Conservation (phyloP, 2,888 invertebrate genomes). For the Thumatha senex region DNA sequence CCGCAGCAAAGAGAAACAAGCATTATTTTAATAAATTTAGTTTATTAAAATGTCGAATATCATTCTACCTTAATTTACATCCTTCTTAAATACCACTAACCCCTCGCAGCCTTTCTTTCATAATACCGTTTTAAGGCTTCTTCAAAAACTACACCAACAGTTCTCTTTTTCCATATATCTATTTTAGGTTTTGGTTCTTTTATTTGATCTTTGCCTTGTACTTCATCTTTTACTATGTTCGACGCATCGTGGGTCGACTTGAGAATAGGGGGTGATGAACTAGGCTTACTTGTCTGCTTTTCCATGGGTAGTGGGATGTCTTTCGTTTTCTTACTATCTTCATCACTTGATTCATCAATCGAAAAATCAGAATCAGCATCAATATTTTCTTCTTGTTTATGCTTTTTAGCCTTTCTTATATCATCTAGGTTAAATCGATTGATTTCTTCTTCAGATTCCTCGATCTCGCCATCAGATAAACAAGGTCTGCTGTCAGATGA, state of each 20-base stretch:
- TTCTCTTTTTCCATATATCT: slow-evolving; percentile 93
- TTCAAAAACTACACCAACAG: slow-evolving; percentile 90
- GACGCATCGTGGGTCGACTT: slow-evolving; percentile 20
- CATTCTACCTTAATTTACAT: not conserved
- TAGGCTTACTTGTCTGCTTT: slow-evolving; percentile 23
- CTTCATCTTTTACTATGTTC: slow-evolving; percentile 27
- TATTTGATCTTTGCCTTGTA: slow-evolving; percentile 20
- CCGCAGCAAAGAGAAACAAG: too few species aligned
- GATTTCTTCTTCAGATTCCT: slow-evolving; percentile 75
- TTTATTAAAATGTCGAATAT: not conserved
- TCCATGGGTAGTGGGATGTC: slow-evolving; percentile 23
- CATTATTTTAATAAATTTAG: slow-evolving; percentile 12
- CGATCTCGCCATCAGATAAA: slow-evolving; percentile 70
- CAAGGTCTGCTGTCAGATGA: slow-evolving; percentile 64
- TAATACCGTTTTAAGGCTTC: slow-evolving; percentile 90
- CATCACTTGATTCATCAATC: slow-evolving; percentile 85
- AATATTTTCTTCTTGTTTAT: slow-evolving; percentile 83
- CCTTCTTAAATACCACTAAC: slow-evolving; percentile 27
- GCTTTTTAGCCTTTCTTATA: slow-evolving; percentile 62
- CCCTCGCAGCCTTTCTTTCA: slow-evolving; percentile 86
- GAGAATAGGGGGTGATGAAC: slow-evolving; percentile 25
- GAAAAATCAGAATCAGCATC: slow-evolving; percentile 90
- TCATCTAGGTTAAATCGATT: slow-evolving; percentile 67
- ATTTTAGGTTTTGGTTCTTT: slow-evolving; percentile 75
- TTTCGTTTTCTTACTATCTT: slow-evolving; percentile 40